These are phyloP conservation scores for Miltochrista miniata DNA, from an alignment of 2,888 invertebrate genomes.

Conservation along the genomic window DNA sequence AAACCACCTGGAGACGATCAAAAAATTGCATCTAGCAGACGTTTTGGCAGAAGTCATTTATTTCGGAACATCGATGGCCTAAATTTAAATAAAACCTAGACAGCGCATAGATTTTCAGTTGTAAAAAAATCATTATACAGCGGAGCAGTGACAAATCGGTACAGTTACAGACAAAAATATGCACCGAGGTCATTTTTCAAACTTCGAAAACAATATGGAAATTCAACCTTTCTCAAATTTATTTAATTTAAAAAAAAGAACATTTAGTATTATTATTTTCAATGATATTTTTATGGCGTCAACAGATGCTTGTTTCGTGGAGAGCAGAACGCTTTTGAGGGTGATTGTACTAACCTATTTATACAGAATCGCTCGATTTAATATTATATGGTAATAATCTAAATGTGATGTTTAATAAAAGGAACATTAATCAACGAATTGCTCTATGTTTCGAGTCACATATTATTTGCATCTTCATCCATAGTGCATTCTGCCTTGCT, in stretches of 20 bases:
- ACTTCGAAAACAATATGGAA: constrained; percentile 33
- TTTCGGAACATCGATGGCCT: constrained; percentile 51
- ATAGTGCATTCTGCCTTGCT: background rate
- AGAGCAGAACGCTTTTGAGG: constrained; percentile 23
- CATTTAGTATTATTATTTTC: background rate
- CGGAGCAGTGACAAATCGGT: constrained; percentile 21
- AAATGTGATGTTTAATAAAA: constrained; percentile 47
- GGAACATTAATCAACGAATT: constrained; percentile 50
- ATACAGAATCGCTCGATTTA: constrained; percentile 50
- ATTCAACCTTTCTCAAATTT: constrained; percentile 5
- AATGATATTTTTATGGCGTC: constrained; percentile 1
- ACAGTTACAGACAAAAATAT: constrained; percentile 39
- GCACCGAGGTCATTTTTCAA: constrained; percentile 47
- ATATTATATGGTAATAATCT: constrained; percentile 56
- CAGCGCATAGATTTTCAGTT: constrained; percentile 37
- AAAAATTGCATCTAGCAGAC: constrained; percentile 74
- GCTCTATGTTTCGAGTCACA: too few species aligned
- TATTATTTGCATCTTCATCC: constrained; percentile 11
- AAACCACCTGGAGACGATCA: constrained; percentile 73
- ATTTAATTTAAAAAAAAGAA: background rate
- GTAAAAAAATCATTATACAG: constrained; percentile 44
- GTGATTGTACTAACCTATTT: constrained; percentile 53
- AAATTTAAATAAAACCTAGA: constrained; percentile 73
- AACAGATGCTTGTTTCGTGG: constrained; percentile 23
- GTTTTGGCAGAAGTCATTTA: constrained; percentile 74